phyloP scores from a whole-genome alignment of 2,797 vertebrate species.

The Taeniopygia guttata region DNA sequence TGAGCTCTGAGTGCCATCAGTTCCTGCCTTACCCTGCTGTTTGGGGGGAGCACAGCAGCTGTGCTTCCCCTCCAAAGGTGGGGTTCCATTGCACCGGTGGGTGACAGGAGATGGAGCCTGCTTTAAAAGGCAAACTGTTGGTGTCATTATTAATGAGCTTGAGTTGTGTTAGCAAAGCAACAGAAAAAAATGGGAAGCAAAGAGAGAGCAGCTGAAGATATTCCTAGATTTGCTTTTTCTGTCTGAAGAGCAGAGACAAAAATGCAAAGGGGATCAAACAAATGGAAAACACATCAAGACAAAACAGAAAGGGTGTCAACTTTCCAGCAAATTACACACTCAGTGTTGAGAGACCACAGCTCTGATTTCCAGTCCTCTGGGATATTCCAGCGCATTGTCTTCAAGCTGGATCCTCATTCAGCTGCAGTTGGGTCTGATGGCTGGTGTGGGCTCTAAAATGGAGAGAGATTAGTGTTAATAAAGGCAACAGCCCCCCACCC shows the following conservation, averaged over 20 bases:
- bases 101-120: not conserved
- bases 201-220: not conserved
- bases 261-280: conserved; percentile 25
- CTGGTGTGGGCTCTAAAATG: conserved; percentile 9
- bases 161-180: not conserved
- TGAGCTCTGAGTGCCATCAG: not conserved
- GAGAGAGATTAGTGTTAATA: not conserved
- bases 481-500: not conserved
- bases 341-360: not conserved
- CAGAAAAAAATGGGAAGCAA: not conserved
- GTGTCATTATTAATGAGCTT: not conserved
- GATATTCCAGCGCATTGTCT: not conserved
- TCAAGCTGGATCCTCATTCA: conserved; percentile 6
- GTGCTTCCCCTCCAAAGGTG: not conserved
- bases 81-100: not conserved
- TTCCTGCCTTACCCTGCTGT: not conserved
- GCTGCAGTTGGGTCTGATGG: not conserved
- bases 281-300: not conserved
- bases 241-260: conserved; percentile 27
- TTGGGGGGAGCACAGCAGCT: not conserved
- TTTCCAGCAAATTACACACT: conserved; percentile 51
- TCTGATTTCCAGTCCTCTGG: not conserved
- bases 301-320: conserved; percentile 30
- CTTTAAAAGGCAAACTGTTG: not conserved
- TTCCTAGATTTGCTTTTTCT: conserved; percentile 30